Conservation (phyloP, 35 echinoderm and acorn worm species). For the Lytechinus variegatus region DNA sequence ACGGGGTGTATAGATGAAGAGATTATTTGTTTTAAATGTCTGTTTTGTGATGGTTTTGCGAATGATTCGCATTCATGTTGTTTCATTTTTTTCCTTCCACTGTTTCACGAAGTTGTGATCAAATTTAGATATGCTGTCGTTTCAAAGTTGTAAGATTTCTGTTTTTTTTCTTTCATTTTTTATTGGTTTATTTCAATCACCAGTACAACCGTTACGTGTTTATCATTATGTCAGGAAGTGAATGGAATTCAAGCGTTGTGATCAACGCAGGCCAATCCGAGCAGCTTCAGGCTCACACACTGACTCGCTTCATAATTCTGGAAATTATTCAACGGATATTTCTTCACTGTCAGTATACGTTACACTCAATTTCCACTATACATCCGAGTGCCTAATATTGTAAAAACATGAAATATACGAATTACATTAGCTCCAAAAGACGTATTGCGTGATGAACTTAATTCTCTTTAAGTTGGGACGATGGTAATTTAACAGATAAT, state of each 20-base stretch:
- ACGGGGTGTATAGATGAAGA: slow-evolving; percentile 24
- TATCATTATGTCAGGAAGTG: not conserved
- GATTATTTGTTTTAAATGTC: not conserved
- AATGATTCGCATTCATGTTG: not conserved
- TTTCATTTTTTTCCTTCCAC: not conserved
- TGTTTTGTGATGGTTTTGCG: not conserved
- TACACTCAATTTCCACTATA: not conserved
- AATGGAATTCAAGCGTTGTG: not conserved
- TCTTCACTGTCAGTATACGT: not conserved
- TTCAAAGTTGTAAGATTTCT: not conserved
- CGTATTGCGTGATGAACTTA: not conserved
- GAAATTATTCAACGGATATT: slow-evolving; percentile 4
- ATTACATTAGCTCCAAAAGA: not conserved
- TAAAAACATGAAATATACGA: not conserved
- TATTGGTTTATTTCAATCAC: too few relatives aligned
- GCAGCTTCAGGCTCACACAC: not conserved
- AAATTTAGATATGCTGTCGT: not conserved
- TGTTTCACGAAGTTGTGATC: not conserved
- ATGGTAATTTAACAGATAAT: not conserved
- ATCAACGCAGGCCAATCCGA: not conserved
- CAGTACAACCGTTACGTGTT: too few relatives aligned
- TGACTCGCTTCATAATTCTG: not conserved
- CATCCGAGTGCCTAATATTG: not conserved
- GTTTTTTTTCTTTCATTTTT: not conserved
- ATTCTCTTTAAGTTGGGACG: not conserved